Evolutionary conservation across 2,113 vertebrate species (phyloP), one percentile per base, ranked within the genome.

Genomic region (Reinhardtius hippoglossoides): DNA sequence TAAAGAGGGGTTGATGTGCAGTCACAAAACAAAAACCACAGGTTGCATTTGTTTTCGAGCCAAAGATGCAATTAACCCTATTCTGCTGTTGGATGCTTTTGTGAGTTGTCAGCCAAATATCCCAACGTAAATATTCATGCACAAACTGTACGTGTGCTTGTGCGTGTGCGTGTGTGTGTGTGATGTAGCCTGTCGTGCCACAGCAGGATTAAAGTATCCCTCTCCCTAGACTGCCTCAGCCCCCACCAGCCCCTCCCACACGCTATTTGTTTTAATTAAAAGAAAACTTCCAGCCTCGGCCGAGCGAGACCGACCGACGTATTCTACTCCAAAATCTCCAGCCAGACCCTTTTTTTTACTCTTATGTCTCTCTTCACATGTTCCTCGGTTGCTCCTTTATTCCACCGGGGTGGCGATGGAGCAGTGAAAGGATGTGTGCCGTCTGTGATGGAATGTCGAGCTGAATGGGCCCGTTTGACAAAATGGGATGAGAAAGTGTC

Each of bases 201-300:
- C 90, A 87, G 88, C 63, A 76, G 90, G 90, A 94, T 94, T 94
- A 92, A 89, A 93, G 88, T 88, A 88, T 93, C 87, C 82, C 62
- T 90, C 71, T 81, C 82, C 81, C 57, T 23, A 13, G 76, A 83
- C 78, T 83, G 74, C 82, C 82, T 72, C 71, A 13, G 71, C 70
- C 79, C 67, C 78, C 40, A 7, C 27, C 27, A 64, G 83, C 85
- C 82, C 87, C 89, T 87, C 83, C 85, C 80, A 80, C 85, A 67
- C 74, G 50, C 63, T 94, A 85, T 92, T 93, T 94, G 89, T 89
- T 93, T 93, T 93, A 91, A 93, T 93, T 93, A 92, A 92, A 93
- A 86, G 79, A 90, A 90, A 93, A 88, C 80, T 83, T 92, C 86
- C 76, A 87, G 71, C 69, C 80, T 72, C 44, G 60, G 84, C 90